These are phyloP conservation scores for Nephrotoma guestfalica DNA, from an alignment of 2,888 invertebrate genomes.

Conservation along the genomic window DNA sequence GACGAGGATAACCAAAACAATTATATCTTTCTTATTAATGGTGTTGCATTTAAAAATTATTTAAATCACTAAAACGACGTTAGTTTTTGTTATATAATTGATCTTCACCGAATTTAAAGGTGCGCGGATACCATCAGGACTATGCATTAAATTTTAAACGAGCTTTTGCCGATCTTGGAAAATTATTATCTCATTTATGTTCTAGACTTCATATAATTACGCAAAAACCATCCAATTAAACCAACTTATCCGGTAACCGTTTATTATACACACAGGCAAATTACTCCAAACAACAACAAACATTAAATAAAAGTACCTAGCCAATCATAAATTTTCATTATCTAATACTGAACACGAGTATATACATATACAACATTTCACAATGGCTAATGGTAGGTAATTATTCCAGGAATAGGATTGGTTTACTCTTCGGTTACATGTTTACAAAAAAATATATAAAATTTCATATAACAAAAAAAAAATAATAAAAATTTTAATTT, in stretches of 20 bases:
- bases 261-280: neutral
- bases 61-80: too few species aligned
- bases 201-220: too few species aligned
- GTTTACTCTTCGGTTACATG: neutral
- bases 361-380: neutral
- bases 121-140: too few species aligned
- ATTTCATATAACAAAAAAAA: neutral
- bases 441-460: neutral
- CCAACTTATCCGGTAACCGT: neutral
- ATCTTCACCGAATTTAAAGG: too few species aligned
- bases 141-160: too few species aligned
- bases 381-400: neutral
- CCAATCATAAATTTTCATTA: neutral
- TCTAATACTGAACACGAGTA: neutral
- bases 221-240: too few species aligned
- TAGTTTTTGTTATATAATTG: too few species aligned
- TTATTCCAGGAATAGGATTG: neutral
- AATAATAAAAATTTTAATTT: neutral
- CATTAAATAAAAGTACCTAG: neutral
- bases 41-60: too few species aligned
- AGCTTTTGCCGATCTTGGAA: too few species aligned
- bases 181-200: too few species aligned
- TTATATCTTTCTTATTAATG: too few species aligned
- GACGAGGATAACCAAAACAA: too few species aligned
- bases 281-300: neutral